Conservation (phyloP, 2,888 invertebrate species). For the Muscina levida region DNA sequence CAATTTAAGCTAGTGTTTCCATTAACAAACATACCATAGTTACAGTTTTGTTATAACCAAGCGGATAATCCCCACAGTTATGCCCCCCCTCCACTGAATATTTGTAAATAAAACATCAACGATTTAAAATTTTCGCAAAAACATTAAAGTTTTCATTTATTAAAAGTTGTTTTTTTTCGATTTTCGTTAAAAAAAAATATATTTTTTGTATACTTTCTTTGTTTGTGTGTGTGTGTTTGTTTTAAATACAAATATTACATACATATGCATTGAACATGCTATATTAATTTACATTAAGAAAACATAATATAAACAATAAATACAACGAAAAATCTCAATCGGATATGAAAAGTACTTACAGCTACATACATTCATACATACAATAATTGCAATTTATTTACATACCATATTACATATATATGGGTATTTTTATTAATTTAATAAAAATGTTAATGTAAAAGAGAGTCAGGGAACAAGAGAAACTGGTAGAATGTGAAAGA, state of each 20-base stretch:
- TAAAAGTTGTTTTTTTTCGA: slow-evolving; percentile 45
- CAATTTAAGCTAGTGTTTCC: no score
- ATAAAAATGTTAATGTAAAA: slow-evolving; percentile 52
- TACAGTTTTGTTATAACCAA: no score
- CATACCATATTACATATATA: slow-evolving; percentile 26
- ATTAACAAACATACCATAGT: no score
- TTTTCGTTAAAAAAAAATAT: slow-evolving; percentile 51
- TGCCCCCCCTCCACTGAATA: no score
- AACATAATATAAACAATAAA: slow-evolving; percentile 65
- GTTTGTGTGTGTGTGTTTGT: slow-evolving; percentile 34
- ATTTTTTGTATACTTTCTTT: slow-evolving; percentile 9
- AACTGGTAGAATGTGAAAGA: background rate
- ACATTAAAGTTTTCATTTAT: slow-evolving; percentile 48
- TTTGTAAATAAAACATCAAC: slow-evolving; percentile 38
- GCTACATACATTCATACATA: background rate
- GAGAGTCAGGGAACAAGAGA: no score
- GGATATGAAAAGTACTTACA: background rate
- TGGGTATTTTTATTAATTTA: slow-evolving; percentile 64
- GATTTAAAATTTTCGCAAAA: slow-evolving; percentile 16
- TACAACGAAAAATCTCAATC: slow-evolving; percentile 49
- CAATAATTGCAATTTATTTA: slow-evolving; percentile 2
- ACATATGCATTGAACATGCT: slow-evolving; percentile 31
- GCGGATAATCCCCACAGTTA: no score
- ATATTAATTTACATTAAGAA: slow-evolving; percentile 62
- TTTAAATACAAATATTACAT: slow-evolving; percentile 29